phyloP scores from a whole-genome alignment of 2,113 vertebrate species.

The Prinia subflava region DNA sequence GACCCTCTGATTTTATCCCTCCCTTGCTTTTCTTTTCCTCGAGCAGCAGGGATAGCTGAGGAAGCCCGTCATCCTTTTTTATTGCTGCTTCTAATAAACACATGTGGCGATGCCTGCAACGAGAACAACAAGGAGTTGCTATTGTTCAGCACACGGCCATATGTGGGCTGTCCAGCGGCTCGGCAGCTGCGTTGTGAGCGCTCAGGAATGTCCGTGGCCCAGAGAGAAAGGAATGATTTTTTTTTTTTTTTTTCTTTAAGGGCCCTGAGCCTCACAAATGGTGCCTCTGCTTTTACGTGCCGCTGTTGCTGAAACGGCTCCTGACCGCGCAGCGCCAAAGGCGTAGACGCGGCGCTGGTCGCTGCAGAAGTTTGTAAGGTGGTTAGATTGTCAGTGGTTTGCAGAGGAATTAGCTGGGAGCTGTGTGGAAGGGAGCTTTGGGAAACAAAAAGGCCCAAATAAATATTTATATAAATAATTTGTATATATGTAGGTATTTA shows the following conservation, averaged over 20 bases:
- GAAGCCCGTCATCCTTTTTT: constrained; percentile 45
- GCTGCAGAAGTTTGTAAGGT: constrained; percentile 48
- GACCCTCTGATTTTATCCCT: not conserved
- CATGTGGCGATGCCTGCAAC: constrained; percentile 45
- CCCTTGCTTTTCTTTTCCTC: constrained; percentile 22
- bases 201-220: constrained; percentile 40
- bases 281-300: not conserved
- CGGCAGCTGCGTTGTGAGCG: constrained; percentile 16
- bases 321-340: not conserved
- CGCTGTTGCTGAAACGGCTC: constrained; percentile 1
- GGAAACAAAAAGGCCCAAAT: not conserved
- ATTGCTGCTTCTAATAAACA: constrained; percentile 66
- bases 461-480: not conserved
- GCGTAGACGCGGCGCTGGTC: not conserved
- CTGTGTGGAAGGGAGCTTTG: constrained; percentile 7
- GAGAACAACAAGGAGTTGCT: constrained; percentile 19
- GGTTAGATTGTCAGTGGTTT: constrained; percentile 42
- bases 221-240: constrained; percentile 39
- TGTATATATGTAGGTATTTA: not conserved
- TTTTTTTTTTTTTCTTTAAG: not conserved
- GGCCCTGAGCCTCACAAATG: constrained; percentile 30
- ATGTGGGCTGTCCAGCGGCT: constrained; percentile 36
- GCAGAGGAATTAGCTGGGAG: constrained; percentile 8
- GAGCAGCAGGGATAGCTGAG: constrained; percentile 35
- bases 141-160: constrained; percentile 47